Evolutionary conservation across 1,140 invertebrate species (phyloP).

Genomic region (Apolygus lucorum): DNA sequence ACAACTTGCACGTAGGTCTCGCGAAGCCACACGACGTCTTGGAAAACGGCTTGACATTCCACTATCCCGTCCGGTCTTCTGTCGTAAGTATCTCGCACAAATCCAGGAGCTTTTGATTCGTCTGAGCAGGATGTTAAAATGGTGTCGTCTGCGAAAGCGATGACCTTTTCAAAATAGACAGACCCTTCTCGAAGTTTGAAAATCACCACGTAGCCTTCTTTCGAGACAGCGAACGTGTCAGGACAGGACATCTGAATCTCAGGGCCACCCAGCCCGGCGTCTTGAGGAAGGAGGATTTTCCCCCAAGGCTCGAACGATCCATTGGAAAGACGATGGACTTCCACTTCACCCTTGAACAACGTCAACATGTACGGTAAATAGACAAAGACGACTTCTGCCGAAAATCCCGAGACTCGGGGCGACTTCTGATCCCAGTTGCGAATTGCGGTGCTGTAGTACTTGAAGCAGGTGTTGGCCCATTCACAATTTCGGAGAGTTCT

Average conservation of each 20-base stretch:
- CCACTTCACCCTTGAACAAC: not conserved
- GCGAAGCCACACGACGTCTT: not conserved
- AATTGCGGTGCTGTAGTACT: not conserved
- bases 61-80: not conserved
- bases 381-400: not conserved
- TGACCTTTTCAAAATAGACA: not conserved
- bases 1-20: not conserved
- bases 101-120: not conserved
- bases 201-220: not conserved
- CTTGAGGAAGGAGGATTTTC: not conserved
- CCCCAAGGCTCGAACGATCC: not conserved
- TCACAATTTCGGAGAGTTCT: not conserved
- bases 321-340: not conserved
- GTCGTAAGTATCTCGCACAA: not conserved
- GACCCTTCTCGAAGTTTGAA: not conserved
- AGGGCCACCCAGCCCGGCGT: not conserved
- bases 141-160: not conserved
- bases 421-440: not conserved
- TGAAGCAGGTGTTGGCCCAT: not conserved
- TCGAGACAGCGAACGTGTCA: not conserved
- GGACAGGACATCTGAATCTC: not conserved
- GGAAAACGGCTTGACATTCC: not conserved
- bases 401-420: not conserved
- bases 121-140: not conserved
- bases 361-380: not conserved